Conservation (phyloP, 1,140 invertebrate genomes). For the Drosophila sp. region DNA sequence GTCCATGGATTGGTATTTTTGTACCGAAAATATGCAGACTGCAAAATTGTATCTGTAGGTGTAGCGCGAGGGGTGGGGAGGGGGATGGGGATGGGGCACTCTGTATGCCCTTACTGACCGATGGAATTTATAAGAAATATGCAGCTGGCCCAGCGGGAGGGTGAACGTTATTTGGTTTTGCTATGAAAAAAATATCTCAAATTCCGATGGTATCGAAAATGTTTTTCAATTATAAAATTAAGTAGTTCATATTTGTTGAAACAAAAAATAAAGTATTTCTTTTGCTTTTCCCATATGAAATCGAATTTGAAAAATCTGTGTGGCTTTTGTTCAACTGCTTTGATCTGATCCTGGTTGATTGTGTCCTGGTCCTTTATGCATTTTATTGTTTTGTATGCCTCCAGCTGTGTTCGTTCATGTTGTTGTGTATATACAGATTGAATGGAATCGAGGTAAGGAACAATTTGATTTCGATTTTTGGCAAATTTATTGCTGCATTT, state of each 20-base stretch:
- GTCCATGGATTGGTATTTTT: slow-evolving; percentile 45
- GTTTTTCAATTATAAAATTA: background rate
- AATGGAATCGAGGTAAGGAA: too few species aligned
- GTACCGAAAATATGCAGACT: background rate
- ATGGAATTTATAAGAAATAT: slow-evolving; percentile 7
- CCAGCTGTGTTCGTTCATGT: background rate
- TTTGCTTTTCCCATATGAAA: too few species aligned
- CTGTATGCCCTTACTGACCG: background rate
- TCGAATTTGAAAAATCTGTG: too few species aligned
- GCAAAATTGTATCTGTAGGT: background rate
- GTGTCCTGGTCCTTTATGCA: too few species aligned
- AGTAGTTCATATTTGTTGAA: too few species aligned
- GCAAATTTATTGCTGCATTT: background rate
- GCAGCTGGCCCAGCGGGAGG: background rate
- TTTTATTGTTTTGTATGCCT: background rate
- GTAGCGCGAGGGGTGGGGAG: background rate
- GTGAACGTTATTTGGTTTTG: background rate
- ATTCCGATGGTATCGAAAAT: background rate
- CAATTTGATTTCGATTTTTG: background rate
- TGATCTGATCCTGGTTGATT: too few species aligned
- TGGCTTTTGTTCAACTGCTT: too few species aligned
- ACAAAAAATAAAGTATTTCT: too few species aligned
- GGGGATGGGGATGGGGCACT: too few species aligned
- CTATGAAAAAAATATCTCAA: background rate
- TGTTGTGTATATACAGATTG: too few species aligned